Evolutionary conservation across 2,888 invertebrate genomes (phyloP).

Genomic region (Scaptomyza cyrtandrae): DNA sequence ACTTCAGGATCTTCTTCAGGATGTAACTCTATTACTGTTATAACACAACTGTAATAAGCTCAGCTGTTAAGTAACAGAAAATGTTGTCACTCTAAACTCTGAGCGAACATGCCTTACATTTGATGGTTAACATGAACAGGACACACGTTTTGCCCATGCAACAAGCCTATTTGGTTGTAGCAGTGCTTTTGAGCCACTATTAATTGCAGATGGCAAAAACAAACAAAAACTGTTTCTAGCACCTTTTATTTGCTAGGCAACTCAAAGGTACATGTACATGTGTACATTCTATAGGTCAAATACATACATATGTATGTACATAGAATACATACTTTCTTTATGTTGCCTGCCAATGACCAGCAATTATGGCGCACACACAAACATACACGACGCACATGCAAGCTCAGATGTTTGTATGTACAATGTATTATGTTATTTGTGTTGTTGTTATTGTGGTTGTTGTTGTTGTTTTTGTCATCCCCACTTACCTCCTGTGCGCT

Average conservation of each 20-base stretch:
- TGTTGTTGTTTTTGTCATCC: constrained; percentile 4
- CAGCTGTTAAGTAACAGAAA: not conserved
- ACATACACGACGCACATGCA: constrained; percentile 1
- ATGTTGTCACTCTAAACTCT: not conserved
- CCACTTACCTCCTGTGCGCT: constrained; percentile 75
- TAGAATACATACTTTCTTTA: not conserved
- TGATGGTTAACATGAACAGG: not conserved
- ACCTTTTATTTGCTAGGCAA: constrained; percentile 4
- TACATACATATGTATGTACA: not conserved
- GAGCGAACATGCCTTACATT: not conserved
- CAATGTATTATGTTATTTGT: not conserved
- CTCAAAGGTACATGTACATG: not conserved
- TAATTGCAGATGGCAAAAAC: constrained; percentile 16
- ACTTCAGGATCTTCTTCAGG: not conserved
- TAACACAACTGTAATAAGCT: not conserved
- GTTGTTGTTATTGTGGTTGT: not conserved
- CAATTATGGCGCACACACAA: constrained; percentile 23
- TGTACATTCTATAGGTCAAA: not conserved
- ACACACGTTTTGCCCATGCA: constrained; percentile 5
- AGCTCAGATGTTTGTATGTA: not conserved
- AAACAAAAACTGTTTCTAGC: constrained; percentile 14
- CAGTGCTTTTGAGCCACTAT: not conserved
- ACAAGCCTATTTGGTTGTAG: constrained; percentile 2
- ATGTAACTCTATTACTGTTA: not conserved
- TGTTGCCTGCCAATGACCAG: constrained; percentile 49